A percentile compares a stretch with the other conserved stretches of the same genome.
phyloP scores from a whole-genome alignment of 1,140 invertebrate genomes.

The Diuraphis noxia region DNA sequence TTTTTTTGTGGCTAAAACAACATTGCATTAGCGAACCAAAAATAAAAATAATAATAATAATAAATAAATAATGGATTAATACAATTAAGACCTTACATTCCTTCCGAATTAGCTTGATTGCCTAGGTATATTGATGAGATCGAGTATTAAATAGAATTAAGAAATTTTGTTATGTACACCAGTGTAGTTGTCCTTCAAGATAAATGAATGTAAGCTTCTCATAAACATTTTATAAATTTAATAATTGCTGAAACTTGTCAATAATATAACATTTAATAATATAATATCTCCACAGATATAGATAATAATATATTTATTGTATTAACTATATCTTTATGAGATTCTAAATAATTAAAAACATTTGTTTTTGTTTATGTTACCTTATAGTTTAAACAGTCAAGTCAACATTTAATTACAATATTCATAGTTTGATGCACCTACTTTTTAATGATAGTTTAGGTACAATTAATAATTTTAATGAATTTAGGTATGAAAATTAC shows the following conservation, averaged over 20 bases:
- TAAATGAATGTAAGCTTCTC: background rate
- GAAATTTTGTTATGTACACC: background rate
- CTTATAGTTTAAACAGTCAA: too few relatives aligned
- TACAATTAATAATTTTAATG: too few relatives aligned
- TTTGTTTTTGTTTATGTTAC: background rate
- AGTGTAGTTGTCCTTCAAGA: background rate
- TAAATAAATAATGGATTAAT: background rate
- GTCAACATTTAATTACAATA: background rate
- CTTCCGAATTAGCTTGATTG: background rate
- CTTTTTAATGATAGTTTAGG: too few relatives aligned
- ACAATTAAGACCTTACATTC: background rate
- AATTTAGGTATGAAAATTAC: too few relatives aligned
- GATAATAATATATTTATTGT: too few relatives aligned
- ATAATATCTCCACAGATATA: too few relatives aligned
- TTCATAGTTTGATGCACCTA: background rate
- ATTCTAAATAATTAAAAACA: background rate
- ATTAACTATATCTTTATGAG: background rate
- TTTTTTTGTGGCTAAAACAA: background rate
- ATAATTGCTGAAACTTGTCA: background rate
- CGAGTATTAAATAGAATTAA: background rate
- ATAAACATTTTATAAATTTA: background rate
- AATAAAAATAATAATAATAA: too few relatives aligned
- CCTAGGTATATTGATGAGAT: background rate
- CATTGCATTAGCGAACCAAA: background rate
- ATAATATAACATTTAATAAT: background rate